These are phyloP conservation scores for Drosophila serrata DNA, from an alignment of 1,140 invertebrate species.

Conservation along the genomic window DNA sequence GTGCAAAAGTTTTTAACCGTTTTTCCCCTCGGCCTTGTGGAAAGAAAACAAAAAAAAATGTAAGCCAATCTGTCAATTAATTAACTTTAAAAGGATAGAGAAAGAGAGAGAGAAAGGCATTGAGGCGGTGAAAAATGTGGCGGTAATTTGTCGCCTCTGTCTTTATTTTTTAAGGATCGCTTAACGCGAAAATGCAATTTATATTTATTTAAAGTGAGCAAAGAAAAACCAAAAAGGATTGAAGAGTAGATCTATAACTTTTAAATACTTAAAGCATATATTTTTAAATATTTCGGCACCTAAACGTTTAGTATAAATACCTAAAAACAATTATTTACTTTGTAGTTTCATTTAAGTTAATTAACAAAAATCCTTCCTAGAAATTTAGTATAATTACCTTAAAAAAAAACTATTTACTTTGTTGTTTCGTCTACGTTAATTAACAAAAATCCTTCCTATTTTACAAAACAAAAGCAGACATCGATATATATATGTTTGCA, in stretches of 20 bases:
- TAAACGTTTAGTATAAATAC: neutral
- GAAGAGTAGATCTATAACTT: neutral
- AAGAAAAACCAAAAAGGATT: too few species aligned
- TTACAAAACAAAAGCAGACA: conserved; percentile 20
- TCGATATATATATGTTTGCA: conserved; percentile 21
- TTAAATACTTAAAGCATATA: neutral
- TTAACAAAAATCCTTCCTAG: too few species aligned
- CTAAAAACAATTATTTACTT: neutral
- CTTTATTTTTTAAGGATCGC: neutral
- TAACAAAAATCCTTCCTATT: conserved; percentile 33
- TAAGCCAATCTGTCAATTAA: conserved; percentile 77
- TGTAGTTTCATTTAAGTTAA: too few species aligned
- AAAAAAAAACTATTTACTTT: too few species aligned
- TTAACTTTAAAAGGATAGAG: conserved; percentile 15
- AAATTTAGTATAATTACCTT: too few species aligned
- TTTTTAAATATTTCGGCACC: neutral
- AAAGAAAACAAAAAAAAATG: conserved; percentile 21
- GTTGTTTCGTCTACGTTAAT: conserved; percentile 24
- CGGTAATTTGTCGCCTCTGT: conserved; percentile 26
- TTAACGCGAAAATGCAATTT: neutral
- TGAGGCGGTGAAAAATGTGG: conserved; percentile 21
- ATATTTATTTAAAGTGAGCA: neutral
- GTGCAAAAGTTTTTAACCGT: conserved; percentile 43
- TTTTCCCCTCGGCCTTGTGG: conserved; percentile 12
- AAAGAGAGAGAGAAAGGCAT: neutral